Base-by-base conservation (phyloP, 2,797 vertebrate genomes). In the Arnoldichthys spilopterus region DNA sequence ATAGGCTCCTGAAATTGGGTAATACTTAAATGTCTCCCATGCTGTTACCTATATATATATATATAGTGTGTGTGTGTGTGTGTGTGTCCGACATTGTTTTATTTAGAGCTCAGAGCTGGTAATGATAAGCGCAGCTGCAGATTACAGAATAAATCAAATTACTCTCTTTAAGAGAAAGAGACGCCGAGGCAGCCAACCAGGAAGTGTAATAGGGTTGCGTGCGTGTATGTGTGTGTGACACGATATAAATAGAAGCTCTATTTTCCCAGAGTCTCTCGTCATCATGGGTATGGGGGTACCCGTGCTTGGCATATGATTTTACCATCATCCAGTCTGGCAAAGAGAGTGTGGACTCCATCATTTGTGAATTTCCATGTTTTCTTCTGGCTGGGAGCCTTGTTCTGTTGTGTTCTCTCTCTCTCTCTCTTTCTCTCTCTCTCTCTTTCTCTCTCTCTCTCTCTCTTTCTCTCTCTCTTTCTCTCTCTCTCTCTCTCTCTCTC, bases 281-380 rank as follows among this genome's bases (percentile, higher is more conserved):
- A 91, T 92, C 89, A 90, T 84, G 85, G 87, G 40, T 43, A 11
- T 75, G 70, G 81, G 72, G 82, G 82, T 76, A 84, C 87, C 79
- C 78, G 72, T 89, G 89, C 87, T 85, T 89, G 90, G 91, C 92
- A 94, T 93, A 94, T 95, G 90, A 93, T 95, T 96, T 95, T 94
- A 93, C 93, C 92, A 95, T 94, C 93, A 94, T 92, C 91, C 91
- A 94, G 95, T 94, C 93, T 95, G 94, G 95, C 94, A 93, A 89
- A 92, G 20, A 53, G 94, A 93, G 85, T 88, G 86, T 90, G 87
- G 92, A 90, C 89, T 88, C 90, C 88, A 85, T 93, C 83, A 88
- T 90, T 91, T 84, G 90, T 72, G 56, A 59, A 51, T 71, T 80
- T 70, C 71, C 47, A 54, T 56, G 61, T 37, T 53, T 69, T 73